Evolutionary conservation across 2,888 invertebrate species (phyloP).

Genomic region (Dryadula phaetusa): DNA sequence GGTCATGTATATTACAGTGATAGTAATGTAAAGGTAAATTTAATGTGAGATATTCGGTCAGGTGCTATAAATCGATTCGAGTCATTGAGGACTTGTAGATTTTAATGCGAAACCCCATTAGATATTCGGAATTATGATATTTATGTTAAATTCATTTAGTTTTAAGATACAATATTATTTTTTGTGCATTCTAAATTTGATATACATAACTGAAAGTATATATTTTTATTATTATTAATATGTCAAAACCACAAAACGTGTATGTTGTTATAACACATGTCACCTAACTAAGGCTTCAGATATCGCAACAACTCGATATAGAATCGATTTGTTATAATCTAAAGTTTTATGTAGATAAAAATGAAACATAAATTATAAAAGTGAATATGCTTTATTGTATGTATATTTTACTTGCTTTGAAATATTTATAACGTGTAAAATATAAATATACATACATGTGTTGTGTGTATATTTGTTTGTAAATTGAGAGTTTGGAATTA

Average conservation of each 20-base stretch:
- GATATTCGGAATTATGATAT: neutral
- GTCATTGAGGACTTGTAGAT: slow-evolving; percentile 16
- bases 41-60: slow-evolving; percentile 32
- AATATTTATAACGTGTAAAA: neutral
- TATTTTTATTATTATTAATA: neutral
- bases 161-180: neutral
- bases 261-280: too few species aligned
- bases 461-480: slow-evolving; percentile 29
- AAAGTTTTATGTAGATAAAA: neutral
- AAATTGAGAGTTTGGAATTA: slow-evolving; percentile 37
- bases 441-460: slow-evolving; percentile 15
- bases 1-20: slow-evolving; percentile 81
- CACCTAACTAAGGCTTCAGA: too few species aligned
- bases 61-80: slow-evolving; percentile 23
- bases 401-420: neutral
- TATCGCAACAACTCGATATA: too few species aligned
- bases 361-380: neutral
- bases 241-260: too few species aligned
- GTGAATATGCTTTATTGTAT: neutral
- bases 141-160: slow-evolving; percentile 27
- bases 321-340: neutral
- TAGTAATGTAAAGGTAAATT: slow-evolving; percentile 47
- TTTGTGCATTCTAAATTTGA: too few species aligned
- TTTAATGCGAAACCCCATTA: slow-evolving; percentile 15
- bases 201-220: too few species aligned